Base-by-base conservation (phyloP, 2,888 invertebrate genomes). In the Spilosoma lubricipeda region DNA sequence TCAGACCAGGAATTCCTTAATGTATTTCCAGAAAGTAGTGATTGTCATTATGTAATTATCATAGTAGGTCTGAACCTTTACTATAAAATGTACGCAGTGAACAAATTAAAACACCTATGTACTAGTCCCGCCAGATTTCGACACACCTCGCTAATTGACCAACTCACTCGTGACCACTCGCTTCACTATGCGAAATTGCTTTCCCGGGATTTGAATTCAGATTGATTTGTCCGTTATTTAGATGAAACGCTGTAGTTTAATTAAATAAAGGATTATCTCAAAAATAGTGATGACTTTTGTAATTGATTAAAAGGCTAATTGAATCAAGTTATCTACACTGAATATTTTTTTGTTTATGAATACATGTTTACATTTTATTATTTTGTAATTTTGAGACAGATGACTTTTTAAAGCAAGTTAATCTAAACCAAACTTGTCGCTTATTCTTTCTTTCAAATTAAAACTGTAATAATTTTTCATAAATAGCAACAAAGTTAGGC, bases 121-220 rank as follows among this genome's bases (percentile, higher is more conserved):
- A 82, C 45, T 48, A 59, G 71, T 81, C 82, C 85, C 83, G 86
- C 86, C 90, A 90, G 90, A 92, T 92, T 93, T 90, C 86, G 86
- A 89, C 90, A 89, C 88, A 89, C 87, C 85, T 84, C 88, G 82
- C 90, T 93, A 92, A 93, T 94, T 93, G 92, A 89, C 87, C 86
- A 85, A 87, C 81, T 87, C 88, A 84, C 84, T 87, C 82, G 86
- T 83, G 82, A 88, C 86, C 87, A 85, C 82, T 86, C 85, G 83
- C 86, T 87, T 86, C 82, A 82, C 77, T 80, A 81, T 86, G 80
- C 77, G 76, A 77, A 83, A 87, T 86, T 79, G 83, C 75, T 82
- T 86, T 85, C 74, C 30, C 75, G 52, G 67, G 70, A 76, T 79
- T 78, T 78, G 72, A 78, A 71, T 70, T 79, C 74, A 73, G 72